Conservation (phyloP, 2,113 vertebrate species). For the Scopus umbretta region DNA sequence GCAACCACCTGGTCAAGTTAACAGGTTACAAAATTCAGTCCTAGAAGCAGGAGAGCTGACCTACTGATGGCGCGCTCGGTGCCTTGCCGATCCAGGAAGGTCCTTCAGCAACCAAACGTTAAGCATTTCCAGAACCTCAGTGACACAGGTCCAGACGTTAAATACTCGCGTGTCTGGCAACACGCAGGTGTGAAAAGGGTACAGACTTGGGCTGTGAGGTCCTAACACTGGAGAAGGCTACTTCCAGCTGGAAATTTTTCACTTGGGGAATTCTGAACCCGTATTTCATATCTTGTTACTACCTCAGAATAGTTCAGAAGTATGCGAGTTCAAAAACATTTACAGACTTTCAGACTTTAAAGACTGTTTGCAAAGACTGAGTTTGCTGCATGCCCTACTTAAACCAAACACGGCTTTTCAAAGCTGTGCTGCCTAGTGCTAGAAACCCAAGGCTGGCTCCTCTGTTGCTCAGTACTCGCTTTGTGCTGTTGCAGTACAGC, state of each 20-base stretch:
- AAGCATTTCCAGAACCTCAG: background rate
- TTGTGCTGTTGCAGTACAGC: rapidly evolving
- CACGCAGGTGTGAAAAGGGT: rapidly evolving
- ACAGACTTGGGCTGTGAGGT: background rate
- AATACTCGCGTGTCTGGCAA: rapidly evolving
- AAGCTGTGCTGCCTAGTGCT: rapidly evolving
- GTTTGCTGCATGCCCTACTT: background rate
- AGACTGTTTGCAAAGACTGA: no score
- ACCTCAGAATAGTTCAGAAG: rapidly evolving
- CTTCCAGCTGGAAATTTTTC: background rate
- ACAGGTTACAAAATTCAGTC: background rate
- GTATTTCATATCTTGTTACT: rapidly evolving
- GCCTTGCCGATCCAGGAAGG: background rate
- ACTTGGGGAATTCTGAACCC: background rate
- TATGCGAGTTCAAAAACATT: rapidly evolving
- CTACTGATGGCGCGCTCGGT: rapidly evolving
- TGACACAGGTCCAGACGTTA: rapidly evolving
- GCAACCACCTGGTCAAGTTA: background rate
- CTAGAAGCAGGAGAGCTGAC: background rate
- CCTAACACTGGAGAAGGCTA: rapidly evolving
- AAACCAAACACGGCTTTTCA: rapidly evolving
- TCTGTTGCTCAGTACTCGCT: rapidly evolving
- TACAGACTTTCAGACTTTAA: background rate
- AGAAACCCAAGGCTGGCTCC: background rate
- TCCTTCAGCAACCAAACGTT: rapidly evolving